Evolutionary conservation across 2,113 vertebrate species (phyloP).

Genomic region (Fregetta grallaria): DNA sequence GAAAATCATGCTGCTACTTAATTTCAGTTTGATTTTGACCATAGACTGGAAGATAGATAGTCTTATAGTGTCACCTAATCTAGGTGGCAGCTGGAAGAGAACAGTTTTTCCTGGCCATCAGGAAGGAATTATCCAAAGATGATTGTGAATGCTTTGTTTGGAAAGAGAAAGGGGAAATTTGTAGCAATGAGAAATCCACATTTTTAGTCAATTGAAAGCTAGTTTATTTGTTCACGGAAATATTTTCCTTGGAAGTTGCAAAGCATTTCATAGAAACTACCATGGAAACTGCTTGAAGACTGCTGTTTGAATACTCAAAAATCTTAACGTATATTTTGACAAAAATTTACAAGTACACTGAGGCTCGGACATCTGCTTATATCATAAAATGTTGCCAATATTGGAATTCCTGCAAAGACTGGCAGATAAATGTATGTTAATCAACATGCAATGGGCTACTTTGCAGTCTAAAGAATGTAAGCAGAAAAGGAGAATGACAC

Average conservation of each 20-base stretch:
- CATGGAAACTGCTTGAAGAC: not conserved
- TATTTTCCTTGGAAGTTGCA: conserved; percentile 45
- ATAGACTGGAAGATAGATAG: not conserved
- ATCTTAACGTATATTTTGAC: not conserved
- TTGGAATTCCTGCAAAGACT: not conserved
- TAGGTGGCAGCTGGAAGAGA: conserved; percentile 31
- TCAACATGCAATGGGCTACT: not conserved
- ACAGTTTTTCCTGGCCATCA: conserved; percentile 32
- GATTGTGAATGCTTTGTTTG: conserved; percentile 10
- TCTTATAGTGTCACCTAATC: not conserved
- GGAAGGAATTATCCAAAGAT: not conserved
- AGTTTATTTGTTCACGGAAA: conserved; percentile 33
- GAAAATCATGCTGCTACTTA: not conserved
- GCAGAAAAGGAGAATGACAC: not conserved
- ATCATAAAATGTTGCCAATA: not conserved
- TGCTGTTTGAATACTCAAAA: conserved; percentile 26
- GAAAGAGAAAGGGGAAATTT: conserved; percentile 18
- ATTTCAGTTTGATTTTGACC: not conserved
- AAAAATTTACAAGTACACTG: conserved; percentile 29
- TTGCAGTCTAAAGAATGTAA: not conserved
- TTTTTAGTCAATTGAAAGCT: conserved; percentile 12
- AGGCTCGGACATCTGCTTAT: not conserved
- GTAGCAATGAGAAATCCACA: conserved; percentile 19
- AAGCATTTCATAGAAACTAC: conserved; percentile 12
- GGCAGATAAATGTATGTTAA: not conserved